phyloP scores from a whole-genome alignment of 2,888 invertebrate species.

The Tenthredo scrophulariae region DNA sequence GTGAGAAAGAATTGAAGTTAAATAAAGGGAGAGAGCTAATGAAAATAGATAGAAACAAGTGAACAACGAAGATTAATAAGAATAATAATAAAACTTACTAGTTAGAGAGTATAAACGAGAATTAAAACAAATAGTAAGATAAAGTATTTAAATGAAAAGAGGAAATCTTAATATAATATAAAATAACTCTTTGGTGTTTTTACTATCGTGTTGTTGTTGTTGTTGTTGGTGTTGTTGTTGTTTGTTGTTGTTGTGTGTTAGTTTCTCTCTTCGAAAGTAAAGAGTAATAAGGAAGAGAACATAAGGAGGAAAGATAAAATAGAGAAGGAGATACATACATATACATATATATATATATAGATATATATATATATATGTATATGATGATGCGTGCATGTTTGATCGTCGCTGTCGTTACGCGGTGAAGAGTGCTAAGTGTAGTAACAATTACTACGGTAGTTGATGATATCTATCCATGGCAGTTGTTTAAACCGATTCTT shows the following conservation, averaged over 20 bases:
- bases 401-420: constrained; percentile 1
- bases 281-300: not conserved
- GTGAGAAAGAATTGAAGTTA: constrained; percentile 32
- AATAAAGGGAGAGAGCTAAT: not conserved
- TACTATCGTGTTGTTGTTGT: constrained; percentile 19
- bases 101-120: not conserved
- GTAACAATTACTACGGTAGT: constrained; percentile 25
- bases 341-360: not conserved
- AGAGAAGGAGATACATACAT: not conserved
- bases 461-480: constrained; percentile 27
- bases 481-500: constrained; percentile 14
- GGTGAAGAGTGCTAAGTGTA: constrained; percentile 24
- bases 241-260: constrained; percentile 24
- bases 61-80: constrained; percentile 30
- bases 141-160: not conserved
- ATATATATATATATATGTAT: no score
- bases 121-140: not conserved
- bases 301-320: not conserved
- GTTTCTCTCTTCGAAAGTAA: not conserved
- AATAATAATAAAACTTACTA: constrained; percentile 27
- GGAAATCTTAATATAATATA: not conserved
- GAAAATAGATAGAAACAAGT: constrained; percentile 28
- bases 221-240: no score
- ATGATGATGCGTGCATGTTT: not conserved
- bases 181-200: constrained; percentile 12